A percentile compares a stretch with the other conserved stretches of the same genome.
These are phyloP conservation scores for Polydesmus complanatus DNA, from an alignment of 2,888 invertebrate species.

Conservation along the genomic window DNA sequence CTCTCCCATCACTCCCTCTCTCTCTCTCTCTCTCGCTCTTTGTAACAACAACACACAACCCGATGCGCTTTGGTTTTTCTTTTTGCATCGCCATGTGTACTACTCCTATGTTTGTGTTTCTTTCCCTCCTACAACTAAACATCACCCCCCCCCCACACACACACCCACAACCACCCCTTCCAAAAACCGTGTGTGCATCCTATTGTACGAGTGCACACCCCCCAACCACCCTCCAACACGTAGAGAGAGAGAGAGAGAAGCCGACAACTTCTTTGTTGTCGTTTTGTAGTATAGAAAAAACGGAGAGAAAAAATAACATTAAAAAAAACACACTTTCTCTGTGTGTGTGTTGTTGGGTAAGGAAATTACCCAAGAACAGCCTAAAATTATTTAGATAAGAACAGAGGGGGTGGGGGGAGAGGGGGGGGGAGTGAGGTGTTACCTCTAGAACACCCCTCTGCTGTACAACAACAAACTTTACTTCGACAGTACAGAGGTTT, in stretches of 20 bases:
- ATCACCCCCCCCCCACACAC: not conserved
- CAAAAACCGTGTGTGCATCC: not conserved
- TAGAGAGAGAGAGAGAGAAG: not conserved
- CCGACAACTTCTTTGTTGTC: not conserved
- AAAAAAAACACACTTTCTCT: not conserved
- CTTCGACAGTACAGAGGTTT: no score
- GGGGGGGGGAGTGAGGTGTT: no score
- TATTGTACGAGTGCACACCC: not conserved
- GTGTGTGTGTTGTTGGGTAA: no score
- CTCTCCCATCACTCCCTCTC: no score
- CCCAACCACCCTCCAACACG: not conserved
- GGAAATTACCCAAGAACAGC: not conserved
- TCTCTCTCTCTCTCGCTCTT: no score
- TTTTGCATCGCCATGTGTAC: not conserved
- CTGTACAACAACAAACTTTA: no score
- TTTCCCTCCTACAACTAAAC: not conserved
- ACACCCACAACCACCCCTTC: not conserved
- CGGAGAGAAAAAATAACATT: not conserved
- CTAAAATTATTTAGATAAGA: not conserved
- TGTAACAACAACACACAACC: not conserved
- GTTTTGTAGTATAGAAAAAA: not conserved
- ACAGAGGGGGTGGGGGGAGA: no score
- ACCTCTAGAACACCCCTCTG: no score
- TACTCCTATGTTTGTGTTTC: not conserved
- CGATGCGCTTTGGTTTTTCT: not conserved